Evolutionary conservation across 2,797 vertebrate genomes (phyloP).

Genomic region (Acanthopagrus latus): DNA sequence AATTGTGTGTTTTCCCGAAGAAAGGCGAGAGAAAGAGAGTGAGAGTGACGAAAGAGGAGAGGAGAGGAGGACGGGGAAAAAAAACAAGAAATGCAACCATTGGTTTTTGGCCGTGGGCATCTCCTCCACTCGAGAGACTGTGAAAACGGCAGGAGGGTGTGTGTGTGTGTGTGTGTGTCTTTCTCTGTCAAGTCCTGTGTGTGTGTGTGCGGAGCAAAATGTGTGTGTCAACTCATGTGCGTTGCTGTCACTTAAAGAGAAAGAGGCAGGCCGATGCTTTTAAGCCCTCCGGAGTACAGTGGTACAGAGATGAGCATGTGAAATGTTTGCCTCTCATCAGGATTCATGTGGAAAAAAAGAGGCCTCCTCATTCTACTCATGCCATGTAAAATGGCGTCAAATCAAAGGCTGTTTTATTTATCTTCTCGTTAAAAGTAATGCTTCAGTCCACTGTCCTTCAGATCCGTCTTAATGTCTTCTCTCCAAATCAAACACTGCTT

Average conservation of each 20-base stretch:
- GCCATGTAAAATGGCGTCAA: constrained; percentile 67
- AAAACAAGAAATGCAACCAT: constrained; percentile 65
- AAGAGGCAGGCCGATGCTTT: constrained; percentile 67
- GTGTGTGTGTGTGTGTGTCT: constrained; percentile 36
- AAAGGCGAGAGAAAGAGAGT: constrained; percentile 53
- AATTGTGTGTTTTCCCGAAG: constrained; percentile 66
- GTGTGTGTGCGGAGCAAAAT: constrained; percentile 37
- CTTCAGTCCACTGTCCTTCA: constrained; percentile 56
- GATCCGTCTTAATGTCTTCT: constrained; percentile 72
- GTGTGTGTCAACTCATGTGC: constrained; percentile 61
- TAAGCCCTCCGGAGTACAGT: constrained; percentile 66
- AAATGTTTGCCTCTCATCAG: constrained; percentile 70
- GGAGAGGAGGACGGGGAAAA: background rate
- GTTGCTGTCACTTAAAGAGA: constrained; percentile 72
- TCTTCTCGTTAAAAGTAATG: constrained; percentile 66
- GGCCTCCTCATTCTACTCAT: constrained; percentile 56
- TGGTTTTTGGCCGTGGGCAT: constrained; percentile 79
- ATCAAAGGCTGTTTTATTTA: constrained; percentile 76
- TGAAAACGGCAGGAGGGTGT: constrained; percentile 75
- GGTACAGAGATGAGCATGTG: constrained; percentile 65
- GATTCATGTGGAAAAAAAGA: constrained; percentile 47
- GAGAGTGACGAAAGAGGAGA: constrained; percentile 46
- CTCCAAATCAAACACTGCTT: constrained; percentile 68
- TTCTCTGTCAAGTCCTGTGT: constrained; percentile 52
- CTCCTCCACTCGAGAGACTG: constrained; percentile 79